Evolutionary conservation across 2,797 vertebrate species (phyloP).

Genomic region (Mormyrops attenuatus): DNA sequence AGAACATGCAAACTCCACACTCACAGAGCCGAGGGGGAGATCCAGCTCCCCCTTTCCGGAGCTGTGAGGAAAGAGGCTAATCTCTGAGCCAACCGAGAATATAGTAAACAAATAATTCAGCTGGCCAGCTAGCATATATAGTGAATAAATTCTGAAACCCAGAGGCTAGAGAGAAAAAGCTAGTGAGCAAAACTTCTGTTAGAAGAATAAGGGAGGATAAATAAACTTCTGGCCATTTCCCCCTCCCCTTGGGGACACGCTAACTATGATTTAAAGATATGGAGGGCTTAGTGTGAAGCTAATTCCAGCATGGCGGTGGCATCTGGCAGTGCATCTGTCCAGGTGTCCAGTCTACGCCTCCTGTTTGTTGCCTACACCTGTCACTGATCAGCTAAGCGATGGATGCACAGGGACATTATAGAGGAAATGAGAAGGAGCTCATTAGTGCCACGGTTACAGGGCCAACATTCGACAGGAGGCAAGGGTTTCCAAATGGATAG

Average conservation of each 20-base stretch:
- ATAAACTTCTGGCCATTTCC: not conserved
- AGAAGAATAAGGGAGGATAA: not conserved
- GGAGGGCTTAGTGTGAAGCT: not conserved
- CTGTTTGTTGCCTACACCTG: not conserved
- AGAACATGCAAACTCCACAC: not conserved
- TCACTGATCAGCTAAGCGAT: not conserved
- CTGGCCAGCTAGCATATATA: not conserved
- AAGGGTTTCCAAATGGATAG: not conserved
- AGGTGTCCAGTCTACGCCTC: not conserved
- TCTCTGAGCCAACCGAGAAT: not conserved
- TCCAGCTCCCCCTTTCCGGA: not conserved
- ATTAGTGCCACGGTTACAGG: not conserved
- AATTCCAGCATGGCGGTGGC: not conserved
- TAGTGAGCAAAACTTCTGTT: not conserved
- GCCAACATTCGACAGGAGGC: not conserved
- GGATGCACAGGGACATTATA: not conserved
- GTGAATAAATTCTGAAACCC: constrained; percentile 12
- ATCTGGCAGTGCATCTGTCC: not conserved
- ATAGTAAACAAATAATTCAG: not conserved
- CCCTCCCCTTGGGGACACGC: not conserved
- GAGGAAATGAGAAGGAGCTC: not conserved
- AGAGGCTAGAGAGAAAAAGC: not conserved
- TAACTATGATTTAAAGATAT: not conserved
- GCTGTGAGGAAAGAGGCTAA: not conserved
- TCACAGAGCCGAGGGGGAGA: not conserved